Conservation (phyloP, 2,113 vertebrate species). For the Dicentrarchus labrax region DNA sequence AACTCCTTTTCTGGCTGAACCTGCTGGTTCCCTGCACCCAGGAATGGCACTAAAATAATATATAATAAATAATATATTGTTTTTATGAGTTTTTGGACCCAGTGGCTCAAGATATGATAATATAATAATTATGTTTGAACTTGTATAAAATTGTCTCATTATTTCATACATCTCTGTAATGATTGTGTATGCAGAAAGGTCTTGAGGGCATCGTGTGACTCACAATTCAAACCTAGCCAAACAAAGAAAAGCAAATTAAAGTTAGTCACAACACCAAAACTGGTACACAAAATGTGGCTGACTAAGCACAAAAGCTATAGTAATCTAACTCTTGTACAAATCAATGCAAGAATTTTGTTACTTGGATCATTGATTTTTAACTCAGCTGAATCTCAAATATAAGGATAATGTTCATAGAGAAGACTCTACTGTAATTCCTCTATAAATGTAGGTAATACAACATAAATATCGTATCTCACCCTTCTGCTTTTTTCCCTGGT, state of each 20-base stretch:
- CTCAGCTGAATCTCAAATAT: not conserved
- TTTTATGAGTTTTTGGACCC: not conserved
- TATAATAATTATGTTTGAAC: not conserved
- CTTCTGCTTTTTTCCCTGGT: not conserved
- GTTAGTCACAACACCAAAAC: too few relatives aligned
- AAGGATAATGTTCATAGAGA: too few relatives aligned
- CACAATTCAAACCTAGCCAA: not conserved
- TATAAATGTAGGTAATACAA: not conserved
- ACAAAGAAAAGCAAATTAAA: too few relatives aligned
- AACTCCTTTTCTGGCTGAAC: not conserved
- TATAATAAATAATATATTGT: too few relatives aligned
- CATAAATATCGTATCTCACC: not conserved
- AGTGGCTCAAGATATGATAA: not conserved
- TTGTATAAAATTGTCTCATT: not conserved
- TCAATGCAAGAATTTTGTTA: not conserved
- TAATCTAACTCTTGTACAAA: not conserved
- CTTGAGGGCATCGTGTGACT: not conserved
- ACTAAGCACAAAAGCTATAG: too few relatives aligned
- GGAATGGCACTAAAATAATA: not conserved
- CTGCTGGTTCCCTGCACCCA: not conserved
- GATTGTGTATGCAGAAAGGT: not conserved
- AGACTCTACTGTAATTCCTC: not conserved
- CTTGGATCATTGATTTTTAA: not conserved
- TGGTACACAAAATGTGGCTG: too few relatives aligned
- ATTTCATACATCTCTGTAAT: not conserved